A percentile compares a stretch with the other conserved stretches of the same genome.
Conservation (phyloP, 2,797 vertebrate species). For the Phyllotis vaccarum region DNA sequence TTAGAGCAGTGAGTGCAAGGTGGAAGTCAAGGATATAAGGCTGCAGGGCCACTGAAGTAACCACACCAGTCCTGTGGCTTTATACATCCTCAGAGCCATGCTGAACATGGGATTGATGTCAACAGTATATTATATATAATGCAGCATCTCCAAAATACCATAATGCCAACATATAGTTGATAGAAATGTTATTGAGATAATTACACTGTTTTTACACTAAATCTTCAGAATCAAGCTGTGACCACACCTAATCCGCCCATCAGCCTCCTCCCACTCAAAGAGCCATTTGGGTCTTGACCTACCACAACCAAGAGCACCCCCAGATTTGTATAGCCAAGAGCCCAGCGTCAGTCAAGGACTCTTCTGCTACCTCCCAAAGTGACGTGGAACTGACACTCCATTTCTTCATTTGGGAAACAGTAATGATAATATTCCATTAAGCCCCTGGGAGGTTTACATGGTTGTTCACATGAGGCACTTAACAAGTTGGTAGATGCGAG, state of each 20-base stretch:
- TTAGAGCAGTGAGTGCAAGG: fast-evolving
- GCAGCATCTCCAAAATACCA: background rate
- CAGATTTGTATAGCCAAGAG: background rate
- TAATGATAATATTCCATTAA: too few relatives aligned
- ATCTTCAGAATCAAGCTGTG: background rate
- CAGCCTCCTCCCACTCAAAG: fast-evolving
- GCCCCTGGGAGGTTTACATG: background rate
- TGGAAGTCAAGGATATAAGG: background rate
- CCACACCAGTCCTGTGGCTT: background rate
- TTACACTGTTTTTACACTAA: background rate
- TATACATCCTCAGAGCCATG: background rate
- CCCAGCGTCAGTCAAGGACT: background rate
- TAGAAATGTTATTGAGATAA: background rate
- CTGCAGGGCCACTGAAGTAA: background rate
- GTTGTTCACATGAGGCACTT: background rate
- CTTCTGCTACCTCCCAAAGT: background rate
- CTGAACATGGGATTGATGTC: background rate
- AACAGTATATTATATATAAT: background rate
- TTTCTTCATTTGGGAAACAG: background rate
- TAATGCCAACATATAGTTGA: background rate
- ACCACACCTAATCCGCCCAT: fast-evolving
- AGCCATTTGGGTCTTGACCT: background rate
- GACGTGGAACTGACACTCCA: background rate
- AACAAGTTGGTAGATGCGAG: background rate
- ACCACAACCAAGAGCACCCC: fast-evolving